Conservation (phyloP, 1,140 invertebrate genomes). For the Proctacanthus coquilletti region DNA sequence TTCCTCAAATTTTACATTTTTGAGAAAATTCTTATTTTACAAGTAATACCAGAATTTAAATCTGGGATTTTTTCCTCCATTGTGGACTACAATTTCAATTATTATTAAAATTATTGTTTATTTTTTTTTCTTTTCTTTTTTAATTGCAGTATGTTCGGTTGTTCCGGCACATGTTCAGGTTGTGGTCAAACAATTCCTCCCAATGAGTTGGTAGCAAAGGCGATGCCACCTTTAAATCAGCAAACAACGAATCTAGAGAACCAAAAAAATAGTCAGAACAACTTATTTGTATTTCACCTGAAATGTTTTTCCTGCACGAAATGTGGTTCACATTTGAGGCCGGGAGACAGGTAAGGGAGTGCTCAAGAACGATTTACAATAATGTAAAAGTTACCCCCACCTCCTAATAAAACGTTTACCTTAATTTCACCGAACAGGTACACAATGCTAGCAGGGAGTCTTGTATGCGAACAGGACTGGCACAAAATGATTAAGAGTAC, state of each 20-base stretch:
- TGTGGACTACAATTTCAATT: too few species aligned
- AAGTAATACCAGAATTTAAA: too few species aligned
- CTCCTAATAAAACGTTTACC: neutral
- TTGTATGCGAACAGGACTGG: constrained; percentile 80
- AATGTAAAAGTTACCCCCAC: neutral
- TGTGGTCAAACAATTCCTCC: constrained; percentile 82
- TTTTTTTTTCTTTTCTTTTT: constrained; percentile 11
- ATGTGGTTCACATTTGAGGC: constrained; percentile 67
- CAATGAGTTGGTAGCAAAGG: constrained; percentile 79
- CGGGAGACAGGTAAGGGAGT: constrained; percentile 75
- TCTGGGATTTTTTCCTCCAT: too few species aligned
- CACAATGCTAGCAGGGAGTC: constrained; percentile 61
- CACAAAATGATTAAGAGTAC: constrained; percentile 59
- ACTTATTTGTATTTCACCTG: constrained; percentile 66
- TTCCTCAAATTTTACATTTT: too few species aligned
- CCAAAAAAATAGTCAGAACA: constrained; percentile 24
- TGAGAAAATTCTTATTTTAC: too few species aligned
- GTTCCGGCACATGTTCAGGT: constrained; percentile 66
- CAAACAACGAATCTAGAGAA: constrained; percentile 31
- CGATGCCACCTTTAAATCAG: constrained; percentile 32
- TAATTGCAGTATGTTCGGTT: constrained; percentile 72
- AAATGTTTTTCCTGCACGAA: constrained; percentile 90
- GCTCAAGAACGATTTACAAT: neutral
- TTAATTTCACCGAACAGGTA: constrained; percentile 36
- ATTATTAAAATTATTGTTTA: too few species aligned